Evolutionary conservation across 2,113 vertebrate species (phyloP).

Genomic region (Eolophus roseicapilla): DNA sequence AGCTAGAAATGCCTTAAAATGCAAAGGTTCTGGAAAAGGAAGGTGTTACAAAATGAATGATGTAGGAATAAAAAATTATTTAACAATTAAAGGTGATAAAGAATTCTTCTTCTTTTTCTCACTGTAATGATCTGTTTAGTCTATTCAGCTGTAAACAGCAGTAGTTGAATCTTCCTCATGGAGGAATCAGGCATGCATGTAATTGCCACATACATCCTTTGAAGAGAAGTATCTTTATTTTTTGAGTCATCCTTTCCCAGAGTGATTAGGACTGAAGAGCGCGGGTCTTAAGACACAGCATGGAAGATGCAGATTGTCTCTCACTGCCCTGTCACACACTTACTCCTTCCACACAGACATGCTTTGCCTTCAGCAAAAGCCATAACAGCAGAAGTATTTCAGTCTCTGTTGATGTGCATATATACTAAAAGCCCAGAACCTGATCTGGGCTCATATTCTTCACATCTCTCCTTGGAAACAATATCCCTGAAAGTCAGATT

Average conservation of each 20-base stretch:
- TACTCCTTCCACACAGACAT: rapidly evolving
- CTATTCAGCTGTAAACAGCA: not conserved
- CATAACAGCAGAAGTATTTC: rapidly evolving
- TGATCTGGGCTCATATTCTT: rapidly evolving
- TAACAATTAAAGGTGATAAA: constrained; percentile 60
- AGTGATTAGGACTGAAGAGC: rapidly evolving
- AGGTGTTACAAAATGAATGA: constrained; percentile 5
- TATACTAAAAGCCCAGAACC: not conserved
- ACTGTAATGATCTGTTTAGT: not conserved
- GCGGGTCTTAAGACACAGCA: rapidly evolving
- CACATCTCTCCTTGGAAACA: not conserved
- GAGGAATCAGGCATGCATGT: not conserved
- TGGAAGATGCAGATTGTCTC: not conserved
- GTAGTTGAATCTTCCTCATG: not conserved
- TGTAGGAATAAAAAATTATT: constrained; percentile 41
- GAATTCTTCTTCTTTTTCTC: constrained; percentile 5
- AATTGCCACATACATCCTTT: not conserved
- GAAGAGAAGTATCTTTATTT: not conserved
- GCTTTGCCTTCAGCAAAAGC: rapidly evolving
- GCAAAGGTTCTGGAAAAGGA: constrained; percentile 34
- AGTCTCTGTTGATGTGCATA: rapidly evolving
- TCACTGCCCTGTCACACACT: rapidly evolving
- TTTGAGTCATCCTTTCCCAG: not conserved
- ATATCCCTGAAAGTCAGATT: not conserved
- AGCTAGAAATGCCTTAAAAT: constrained; percentile 49